phyloP scores from a whole-genome alignment of 2,113 vertebrate genomes.

The Mormyrus iriodes region DNA sequence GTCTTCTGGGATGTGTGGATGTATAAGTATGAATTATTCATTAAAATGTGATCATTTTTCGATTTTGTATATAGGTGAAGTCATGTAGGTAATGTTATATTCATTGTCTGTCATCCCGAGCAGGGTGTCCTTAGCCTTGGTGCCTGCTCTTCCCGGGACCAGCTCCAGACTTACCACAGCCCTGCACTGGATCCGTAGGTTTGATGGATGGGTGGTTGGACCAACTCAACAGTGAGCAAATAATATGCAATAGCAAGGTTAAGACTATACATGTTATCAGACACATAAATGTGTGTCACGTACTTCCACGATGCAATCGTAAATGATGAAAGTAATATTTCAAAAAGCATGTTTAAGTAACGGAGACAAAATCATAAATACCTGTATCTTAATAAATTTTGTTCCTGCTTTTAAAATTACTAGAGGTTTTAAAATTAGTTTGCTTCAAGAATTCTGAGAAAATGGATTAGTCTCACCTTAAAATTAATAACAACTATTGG shows the following conservation, averaged over 20 bases:
- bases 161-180: background rate
- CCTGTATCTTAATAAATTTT: background rate
- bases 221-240: background rate
- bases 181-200: background rate
- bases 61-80: background rate
- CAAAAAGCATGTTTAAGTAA: background rate
- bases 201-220: background rate
- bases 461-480: background rate
- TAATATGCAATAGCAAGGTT: background rate
- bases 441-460: background rate
- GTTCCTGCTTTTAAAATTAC: background rate
- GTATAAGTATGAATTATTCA: background rate
- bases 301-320: background rate
- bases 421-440: background rate
- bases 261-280: background rate
- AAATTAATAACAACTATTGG: background rate
- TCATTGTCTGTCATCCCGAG: background rate
- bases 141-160: background rate
- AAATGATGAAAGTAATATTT: background rate
- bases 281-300: background rate
- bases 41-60: conserved; percentile 3
- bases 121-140: background rate
- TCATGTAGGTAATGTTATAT: background rate
- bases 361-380: background rate
- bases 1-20: background rate